Conservation (phyloP, 2,888 invertebrate species). For the Zootermopsis nevadensis region DNA sequence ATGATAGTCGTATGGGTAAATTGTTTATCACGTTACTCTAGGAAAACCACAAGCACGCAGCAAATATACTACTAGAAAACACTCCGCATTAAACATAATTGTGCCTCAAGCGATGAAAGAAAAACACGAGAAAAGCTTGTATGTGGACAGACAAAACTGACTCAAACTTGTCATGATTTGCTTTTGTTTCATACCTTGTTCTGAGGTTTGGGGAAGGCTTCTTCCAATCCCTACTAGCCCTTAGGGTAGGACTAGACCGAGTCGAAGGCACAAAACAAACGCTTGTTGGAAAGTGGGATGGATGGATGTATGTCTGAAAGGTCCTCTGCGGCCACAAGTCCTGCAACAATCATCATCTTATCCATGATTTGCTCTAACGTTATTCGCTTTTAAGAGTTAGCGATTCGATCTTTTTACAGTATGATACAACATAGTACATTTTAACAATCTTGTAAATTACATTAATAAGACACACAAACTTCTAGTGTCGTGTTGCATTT, state of each 20-base stretch:
- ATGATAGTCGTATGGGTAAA: not conserved
- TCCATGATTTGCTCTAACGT: not conserved
- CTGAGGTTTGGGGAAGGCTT: not conserved
- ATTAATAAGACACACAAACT: not conserved
- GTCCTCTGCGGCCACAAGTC: conserved; percentile 15
- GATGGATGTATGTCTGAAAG: conserved; percentile 18
- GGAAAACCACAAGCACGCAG: conserved; percentile 8
- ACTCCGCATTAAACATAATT: not conserved
- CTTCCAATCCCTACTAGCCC: not conserved
- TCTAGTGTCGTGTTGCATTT: too few species aligned
- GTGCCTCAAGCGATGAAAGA: conserved; percentile 14
- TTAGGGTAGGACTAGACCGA: not conserved
- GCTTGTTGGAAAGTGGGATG: conserved; percentile 30
- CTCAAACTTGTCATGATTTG: not conserved
- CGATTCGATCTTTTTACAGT: too few species aligned
- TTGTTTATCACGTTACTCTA: not conserved
- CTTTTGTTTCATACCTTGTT: conserved; percentile 33
- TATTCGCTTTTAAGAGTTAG: not conserved
- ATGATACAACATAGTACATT: too few species aligned
- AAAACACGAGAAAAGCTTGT: conserved; percentile 20
- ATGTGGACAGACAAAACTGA: conserved; percentile 16
- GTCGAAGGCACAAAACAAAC: conserved; percentile 28
- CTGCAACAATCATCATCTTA: conserved; percentile 17
- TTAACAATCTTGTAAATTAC: not conserved
- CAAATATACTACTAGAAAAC: not conserved